Conservation (phyloP, 2,888 invertebrate species). For the Drosophila greeni region DNA sequence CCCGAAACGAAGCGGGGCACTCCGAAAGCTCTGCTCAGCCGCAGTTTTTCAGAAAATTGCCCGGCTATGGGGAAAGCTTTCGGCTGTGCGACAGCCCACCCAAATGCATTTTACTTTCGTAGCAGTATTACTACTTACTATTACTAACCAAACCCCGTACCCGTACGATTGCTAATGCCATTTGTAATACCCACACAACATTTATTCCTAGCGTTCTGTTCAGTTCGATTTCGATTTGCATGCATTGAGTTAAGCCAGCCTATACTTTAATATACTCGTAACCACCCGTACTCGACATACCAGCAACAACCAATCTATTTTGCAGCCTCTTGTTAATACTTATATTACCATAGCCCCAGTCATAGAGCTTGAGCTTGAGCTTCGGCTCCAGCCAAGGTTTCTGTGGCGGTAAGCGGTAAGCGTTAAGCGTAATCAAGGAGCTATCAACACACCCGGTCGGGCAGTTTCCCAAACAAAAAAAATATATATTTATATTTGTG, state of each 20-base stretch:
- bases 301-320: slow-evolving; percentile 51
- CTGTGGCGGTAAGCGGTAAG: slow-evolving; percentile 35
- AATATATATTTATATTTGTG: background rate
- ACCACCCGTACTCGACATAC: slow-evolving; percentile 45
- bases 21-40: slow-evolving; percentile 64
- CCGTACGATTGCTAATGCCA: slow-evolving; percentile 57
- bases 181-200: slow-evolving; percentile 43
- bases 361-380: slow-evolving; percentile 7
- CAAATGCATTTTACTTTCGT: slow-evolving; percentile 60
- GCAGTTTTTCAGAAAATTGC: slow-evolving; percentile 59
- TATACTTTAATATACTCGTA: slow-evolving; percentile 34
- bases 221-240: slow-evolving; percentile 51
- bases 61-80: slow-evolving; percentile 65
- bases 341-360: background rate
- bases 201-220: slow-evolving; percentile 59
- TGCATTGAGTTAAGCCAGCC: slow-evolving; percentile 61
- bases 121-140: slow-evolving; percentile 43
- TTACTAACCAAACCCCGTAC: slow-evolving; percentile 55
- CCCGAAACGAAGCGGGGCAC: slow-evolving; percentile 33
- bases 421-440: slow-evolving; percentile 13
- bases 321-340: slow-evolving; percentile 28
- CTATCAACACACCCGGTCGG: slow-evolving; percentile 5
- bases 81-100: slow-evolving; percentile 34
- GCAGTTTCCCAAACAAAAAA: background rate
- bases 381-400: slow-evolving; percentile 16